Base-by-base conservation (phyloP, 1,140 invertebrate species). In the Phthorimaea operculella region DNA sequence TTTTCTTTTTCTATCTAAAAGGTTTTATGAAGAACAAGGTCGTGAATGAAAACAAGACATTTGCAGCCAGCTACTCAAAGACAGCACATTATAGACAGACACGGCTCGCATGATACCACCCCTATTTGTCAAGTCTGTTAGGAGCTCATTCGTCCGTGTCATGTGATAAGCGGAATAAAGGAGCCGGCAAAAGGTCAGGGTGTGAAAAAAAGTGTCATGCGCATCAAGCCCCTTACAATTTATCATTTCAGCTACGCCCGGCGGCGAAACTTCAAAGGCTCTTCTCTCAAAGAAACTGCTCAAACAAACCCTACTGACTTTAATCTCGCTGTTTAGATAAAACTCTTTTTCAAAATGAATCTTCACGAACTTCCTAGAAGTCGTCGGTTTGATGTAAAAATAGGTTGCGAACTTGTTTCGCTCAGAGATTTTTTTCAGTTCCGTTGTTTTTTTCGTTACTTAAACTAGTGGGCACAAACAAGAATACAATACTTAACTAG, bases 271-370 rank as follows among this genome's bases (percentile, higher is more conserved):
- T 59, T 72, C 64, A 72, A 66, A 72, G 63, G 45, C 56, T 45
- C 12, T 36, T n/a, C 55, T 50, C 58, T 64, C 54, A 64, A 62
- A 55, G 61, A 62, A 55, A 21, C 58, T 58, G 42, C 62, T 64
- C 59, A 69, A 67, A 68, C 60, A 51, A 62, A 57, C 62, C 58
- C 54, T 58, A 62, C 56, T 58, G 64, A 63, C 64, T 74, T 70
- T 74, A 72, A 74, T 72, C 67, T 72, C 51, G 63, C 57, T 71
- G 64, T 66, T 70, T 70, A 64, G 62, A 67, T 63, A 66, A 62
- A 74, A 59, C 62, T 59, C 49, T 45, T 60, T 63, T 68, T 64
- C 58, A 53, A 58, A 58, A 60, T 39, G 36, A 39, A 39, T 39
- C 36, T 39, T 39, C n/a, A 39, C 10, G 36, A 39, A 39, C 10